Evolutionary conservation across 2,797 vertebrate species (phyloP).

Genomic region (Danionella dracula): DNA sequence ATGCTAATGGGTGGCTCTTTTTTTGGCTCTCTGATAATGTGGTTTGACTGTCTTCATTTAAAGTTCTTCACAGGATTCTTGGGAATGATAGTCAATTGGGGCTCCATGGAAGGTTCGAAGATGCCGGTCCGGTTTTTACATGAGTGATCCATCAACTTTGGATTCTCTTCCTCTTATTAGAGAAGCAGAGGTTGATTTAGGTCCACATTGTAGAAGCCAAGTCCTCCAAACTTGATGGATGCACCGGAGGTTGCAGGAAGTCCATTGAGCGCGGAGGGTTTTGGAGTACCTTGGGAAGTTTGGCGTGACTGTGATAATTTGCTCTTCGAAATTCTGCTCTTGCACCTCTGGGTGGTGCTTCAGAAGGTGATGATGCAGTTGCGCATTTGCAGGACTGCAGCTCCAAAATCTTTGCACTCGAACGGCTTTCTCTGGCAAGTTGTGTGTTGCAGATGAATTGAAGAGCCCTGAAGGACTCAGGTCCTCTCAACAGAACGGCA

Average conservation of each 20-base stretch:
- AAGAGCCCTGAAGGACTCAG: conserved; percentile 83
- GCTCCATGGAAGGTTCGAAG: conserved; percentile 76
- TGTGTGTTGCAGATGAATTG: conserved; percentile 93
- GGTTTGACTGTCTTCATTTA: conserved; percentile 43
- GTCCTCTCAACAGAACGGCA: conserved; percentile 87
- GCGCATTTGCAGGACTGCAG: conserved; percentile 86
- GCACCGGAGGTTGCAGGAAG: conserved; percentile 56
- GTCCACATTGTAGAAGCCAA: conserved; percentile 61
- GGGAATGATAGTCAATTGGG: conserved; percentile 82
- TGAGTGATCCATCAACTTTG: conserved; percentile 57
- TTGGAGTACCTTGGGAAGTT: conserved; percentile 46
- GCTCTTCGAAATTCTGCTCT: conserved; percentile 86
- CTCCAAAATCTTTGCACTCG: conserved; percentile 87
- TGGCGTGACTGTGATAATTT: conserved; percentile 71
- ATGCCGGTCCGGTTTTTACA: conserved; percentile 77
- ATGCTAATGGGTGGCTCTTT: conserved; percentile 55
- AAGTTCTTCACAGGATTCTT: conserved; percentile 67
- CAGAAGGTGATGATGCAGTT: conserved; percentile 94
- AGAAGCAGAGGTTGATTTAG: conserved; percentile 80
- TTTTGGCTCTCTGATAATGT: conserved; percentile 56
- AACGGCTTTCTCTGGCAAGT: conserved; percentile 89
- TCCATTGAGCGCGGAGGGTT: conserved; percentile 69
- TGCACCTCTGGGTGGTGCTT: conserved; percentile 92
- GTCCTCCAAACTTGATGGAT: conserved; percentile 84
- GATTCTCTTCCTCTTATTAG: conserved; percentile 70